Percentiles rank a stretch among this genome's conserved stretches.
These are phyloP conservation scores for Malurus leucopterus DNA, from an alignment of 2,797 vertebrate genomes.

Conservation along the genomic window DNA sequence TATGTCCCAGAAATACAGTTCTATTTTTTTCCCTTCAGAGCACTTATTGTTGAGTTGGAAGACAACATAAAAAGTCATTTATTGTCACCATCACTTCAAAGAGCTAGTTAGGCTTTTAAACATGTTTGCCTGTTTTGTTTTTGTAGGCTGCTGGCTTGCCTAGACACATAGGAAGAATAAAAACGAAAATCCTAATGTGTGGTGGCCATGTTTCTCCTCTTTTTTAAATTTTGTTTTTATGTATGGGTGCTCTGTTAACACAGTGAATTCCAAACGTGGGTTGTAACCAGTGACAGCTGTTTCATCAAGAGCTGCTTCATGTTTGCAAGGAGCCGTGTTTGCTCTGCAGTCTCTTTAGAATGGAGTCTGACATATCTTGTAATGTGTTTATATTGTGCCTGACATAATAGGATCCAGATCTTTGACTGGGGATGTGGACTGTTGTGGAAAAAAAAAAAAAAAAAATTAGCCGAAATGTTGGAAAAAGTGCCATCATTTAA, in stretches of 20 bases:
- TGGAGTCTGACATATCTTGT: background rate
- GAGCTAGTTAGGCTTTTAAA: background rate
- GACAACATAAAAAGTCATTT: background rate
- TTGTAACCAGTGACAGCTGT: background rate
- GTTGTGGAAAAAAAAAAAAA: background rate
- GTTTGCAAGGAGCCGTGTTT: conserved; percentile 9
- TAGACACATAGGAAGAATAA: background rate
- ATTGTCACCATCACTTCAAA: conserved; percentile 39
- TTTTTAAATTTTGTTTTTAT: background rate
- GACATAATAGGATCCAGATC: conserved; percentile 9
- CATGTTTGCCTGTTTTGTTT: background rate
- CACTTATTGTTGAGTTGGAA: background rate
- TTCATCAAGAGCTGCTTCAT: conserved; percentile 2
- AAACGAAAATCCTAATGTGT: background rate
- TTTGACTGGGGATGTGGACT: background rate
- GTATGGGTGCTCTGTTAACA: background rate
- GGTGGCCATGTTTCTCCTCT: too few species aligned
- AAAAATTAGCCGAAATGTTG: background rate
- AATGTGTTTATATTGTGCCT: conserved; percentile 23
- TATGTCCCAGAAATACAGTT: conserved; percentile 15
- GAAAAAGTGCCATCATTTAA: background rate
- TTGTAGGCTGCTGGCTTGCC: background rate
- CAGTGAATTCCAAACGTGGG: background rate
- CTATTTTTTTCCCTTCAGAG: conserved; percentile 21
- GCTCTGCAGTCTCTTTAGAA: conserved; percentile 15